Evolutionary conservation across 2,888 invertebrate species (phyloP), one percentile per base, ranked within the genome.

Genomic region (Philereme transversata): DNA sequence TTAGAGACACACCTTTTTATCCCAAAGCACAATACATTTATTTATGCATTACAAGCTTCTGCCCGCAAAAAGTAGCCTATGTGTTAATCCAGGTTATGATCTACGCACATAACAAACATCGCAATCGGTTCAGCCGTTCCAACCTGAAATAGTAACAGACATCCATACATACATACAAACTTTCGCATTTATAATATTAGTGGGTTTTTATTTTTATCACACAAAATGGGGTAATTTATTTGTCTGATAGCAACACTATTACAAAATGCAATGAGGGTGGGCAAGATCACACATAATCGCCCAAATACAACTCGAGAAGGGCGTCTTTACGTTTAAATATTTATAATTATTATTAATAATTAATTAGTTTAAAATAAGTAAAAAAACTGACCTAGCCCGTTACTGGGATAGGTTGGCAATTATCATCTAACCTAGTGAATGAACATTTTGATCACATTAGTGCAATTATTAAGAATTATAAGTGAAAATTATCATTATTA

Each of bases 191-290:
- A n/a, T n/a, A n/a, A n/a, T n/a, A n/a, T n/a, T n/a, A n/a, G n/a
- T n/a, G n/a, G n/a, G 10, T 44, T 44, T 44, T 44, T 4, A 5
- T 4, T 44, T 10, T 10, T 9, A n/a, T n/a, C 8, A 9, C 41
- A 8, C n/a, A n/a, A n/a, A 41, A 10, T 5, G 4, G 55, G 58
- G 9, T 45, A 51, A 11, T 51, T 57, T 22, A n/a, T 55, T 43
- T 34, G 6, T 10, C 11, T 38, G 0, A 51, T 49, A 34, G 69
- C 51, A 63, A 62, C 60, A 40, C 57, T 41, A 61, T 60, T 50
- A 51, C 38, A 41, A 56, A 55, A 60, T 49, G 44, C 33, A 59
- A 4, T 60, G 62, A 45, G 63, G 62, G 63, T 66, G 66, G 66
- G 22, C 43, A 34, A 41, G 44, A 44, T 51, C 58, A 53, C 33